Conservation (phyloP, 2,888 invertebrate genomes). For the Cetonia aurata region DNA sequence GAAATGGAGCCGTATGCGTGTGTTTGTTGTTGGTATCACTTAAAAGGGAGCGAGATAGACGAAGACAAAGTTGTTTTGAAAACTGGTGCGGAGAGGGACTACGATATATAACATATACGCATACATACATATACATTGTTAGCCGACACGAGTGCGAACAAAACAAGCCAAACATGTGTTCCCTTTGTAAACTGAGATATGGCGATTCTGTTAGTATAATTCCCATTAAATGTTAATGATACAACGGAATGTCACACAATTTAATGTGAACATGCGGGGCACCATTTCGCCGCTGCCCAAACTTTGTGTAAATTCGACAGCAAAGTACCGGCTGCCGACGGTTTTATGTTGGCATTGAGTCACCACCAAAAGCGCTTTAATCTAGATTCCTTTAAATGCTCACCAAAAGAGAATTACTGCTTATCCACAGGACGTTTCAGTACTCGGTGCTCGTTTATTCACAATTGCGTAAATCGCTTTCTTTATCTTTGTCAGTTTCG, state of each 20-base stretch:
- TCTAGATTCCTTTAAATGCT: slow-evolving; percentile 58
- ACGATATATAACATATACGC: slow-evolving; percentile 44
- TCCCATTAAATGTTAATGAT: slow-evolving; percentile 67
- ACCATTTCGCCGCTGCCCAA: slow-evolving; percentile 60
- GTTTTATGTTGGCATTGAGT: slow-evolving; percentile 56
- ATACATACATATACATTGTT: slow-evolving; percentile 48
- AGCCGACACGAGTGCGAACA: slow-evolving; percentile 51
- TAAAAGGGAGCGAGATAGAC: slow-evolving; percentile 24
- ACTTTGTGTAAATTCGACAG: slow-evolving; percentile 63
- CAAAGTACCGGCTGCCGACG: slow-evolving; percentile 57
- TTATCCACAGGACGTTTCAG: slow-evolving; percentile 33
- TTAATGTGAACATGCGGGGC: slow-evolving; percentile 62
- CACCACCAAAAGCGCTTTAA: slow-evolving; percentile 58
- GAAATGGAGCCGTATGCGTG: slow-evolving; percentile 1
- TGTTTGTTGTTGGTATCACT: slow-evolving; percentile 2
- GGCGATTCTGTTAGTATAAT: slow-evolving; percentile 60
- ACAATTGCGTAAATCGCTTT: slow-evolving; percentile 40
- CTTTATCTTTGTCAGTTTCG: slow-evolving; percentile 36
- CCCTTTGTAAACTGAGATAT: slow-evolving; percentile 63
- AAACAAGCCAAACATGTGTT: slow-evolving; percentile 65
- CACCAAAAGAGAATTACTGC: slow-evolving; percentile 41
- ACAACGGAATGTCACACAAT: slow-evolving; percentile 65
- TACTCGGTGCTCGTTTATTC: slow-evolving; percentile 33
- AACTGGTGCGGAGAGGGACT: slow-evolving; percentile 17
- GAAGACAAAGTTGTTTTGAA: slow-evolving; percentile 23